These are phyloP conservation scores for Psittacula echo DNA, from an alignment of 2,797 vertebrate genomes.

Conservation along the genomic window DNA sequence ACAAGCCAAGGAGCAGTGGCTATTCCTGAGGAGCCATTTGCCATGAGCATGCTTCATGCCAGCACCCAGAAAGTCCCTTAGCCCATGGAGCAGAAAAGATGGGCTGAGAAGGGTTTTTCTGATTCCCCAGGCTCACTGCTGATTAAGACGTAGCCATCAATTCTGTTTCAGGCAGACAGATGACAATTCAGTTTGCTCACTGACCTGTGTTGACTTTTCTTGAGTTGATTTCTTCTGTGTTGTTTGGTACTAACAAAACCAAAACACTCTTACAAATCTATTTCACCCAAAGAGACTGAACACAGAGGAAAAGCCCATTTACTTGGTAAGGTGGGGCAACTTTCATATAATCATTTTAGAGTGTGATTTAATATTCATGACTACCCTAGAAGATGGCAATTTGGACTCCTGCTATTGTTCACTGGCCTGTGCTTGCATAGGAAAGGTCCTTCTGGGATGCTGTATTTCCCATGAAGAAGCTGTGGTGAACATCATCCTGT, in stretches of 20 bases:
- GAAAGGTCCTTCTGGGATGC: neutral
- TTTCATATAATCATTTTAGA: neutral
- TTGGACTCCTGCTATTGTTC: neutral
- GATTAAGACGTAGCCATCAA: neutral
- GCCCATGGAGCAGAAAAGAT: neutral
- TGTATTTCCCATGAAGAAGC: neutral
- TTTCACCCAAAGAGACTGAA: neutral
- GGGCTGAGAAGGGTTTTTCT: neutral
- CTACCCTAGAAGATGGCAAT: neutral
- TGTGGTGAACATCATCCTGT: neutral
- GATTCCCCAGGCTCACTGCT: neutral
- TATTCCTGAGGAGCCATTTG: accelerated
- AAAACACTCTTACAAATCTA: neutral
- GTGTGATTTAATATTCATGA: neutral
- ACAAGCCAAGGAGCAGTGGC: neutral
- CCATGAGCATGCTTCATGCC: neutral
- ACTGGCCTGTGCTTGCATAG: neutral
- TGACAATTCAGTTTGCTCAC: constrained; percentile 24
- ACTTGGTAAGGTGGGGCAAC: neutral
- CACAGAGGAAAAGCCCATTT: neutral
- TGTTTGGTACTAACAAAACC: neutral
- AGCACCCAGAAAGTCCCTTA: neutral
- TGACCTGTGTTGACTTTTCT: constrained; percentile 32
- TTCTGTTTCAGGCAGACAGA: neutral
- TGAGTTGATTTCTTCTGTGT: neutral